phyloP scores from a whole-genome alignment of 2,797 vertebrate species.

The Poecilia gillii region DNA sequence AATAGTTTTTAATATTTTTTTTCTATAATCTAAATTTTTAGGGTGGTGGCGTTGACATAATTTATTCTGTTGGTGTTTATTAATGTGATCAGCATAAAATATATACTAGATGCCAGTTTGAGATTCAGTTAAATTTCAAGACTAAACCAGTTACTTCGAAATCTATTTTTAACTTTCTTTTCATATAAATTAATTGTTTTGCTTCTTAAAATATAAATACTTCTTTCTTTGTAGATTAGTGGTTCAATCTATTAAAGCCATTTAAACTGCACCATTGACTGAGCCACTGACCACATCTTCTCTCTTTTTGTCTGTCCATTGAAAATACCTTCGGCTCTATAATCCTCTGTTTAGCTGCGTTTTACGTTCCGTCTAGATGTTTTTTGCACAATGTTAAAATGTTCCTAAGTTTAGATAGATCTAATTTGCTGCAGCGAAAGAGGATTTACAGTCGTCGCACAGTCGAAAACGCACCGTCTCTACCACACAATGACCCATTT shows the following conservation, averaged over 20 bases:
- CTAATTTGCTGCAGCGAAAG: not conserved
- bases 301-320: not conserved
- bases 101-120: not conserved
- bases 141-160: not conserved
- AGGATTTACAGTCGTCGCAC: not conserved
- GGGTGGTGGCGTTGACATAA: not conserved
- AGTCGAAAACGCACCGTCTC: not conserved
- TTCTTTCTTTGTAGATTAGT: not conserved
- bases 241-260: not conserved
- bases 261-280: not conserved
- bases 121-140: not conserved
- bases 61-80: not conserved
- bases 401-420: not conserved
- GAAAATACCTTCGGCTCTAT: not conserved
- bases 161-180: not conserved
- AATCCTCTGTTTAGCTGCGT: not conserved
- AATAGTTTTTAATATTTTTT: not conserved
- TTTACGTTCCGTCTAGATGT: not conserved
- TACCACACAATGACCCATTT: not conserved
- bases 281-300: not conserved
- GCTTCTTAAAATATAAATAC: not conserved
- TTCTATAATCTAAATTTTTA: not conserved
- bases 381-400: slow-evolving; percentile 1
- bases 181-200: not conserved
- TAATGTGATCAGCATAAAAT: not conserved